A percentile compares a stretch with the other conserved stretches of the same genome.
Evolutionary conservation across 2,888 invertebrate species (phyloP).

Genomic region (Ganaspis brasiliensis): DNA sequence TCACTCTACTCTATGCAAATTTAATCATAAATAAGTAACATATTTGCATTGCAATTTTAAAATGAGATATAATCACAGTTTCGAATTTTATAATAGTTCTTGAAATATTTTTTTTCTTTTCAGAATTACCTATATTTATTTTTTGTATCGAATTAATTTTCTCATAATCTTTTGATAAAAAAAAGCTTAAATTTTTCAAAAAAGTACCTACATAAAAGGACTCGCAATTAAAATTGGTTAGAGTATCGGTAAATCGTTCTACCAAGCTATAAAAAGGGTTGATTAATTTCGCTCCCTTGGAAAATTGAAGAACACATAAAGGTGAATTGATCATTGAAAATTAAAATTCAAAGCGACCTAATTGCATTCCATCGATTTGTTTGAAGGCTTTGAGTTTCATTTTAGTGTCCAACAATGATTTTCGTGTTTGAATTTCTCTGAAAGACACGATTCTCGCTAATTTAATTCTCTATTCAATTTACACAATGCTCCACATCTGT

Average conservation of each 20-base stretch:
- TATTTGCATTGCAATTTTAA: background rate
- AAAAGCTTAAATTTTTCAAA: too few species aligned
- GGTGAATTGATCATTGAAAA: background rate
- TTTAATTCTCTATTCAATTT: constrained; percentile 13
- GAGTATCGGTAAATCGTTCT: too few species aligned
- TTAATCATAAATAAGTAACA: background rate
- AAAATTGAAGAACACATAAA: background rate
- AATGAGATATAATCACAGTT: background rate
- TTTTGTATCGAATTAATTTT: too few species aligned
- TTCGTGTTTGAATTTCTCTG: background rate
- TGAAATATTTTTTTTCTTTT: too few species aligned
- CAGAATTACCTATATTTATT: too few species aligned
- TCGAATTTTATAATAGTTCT: too few species aligned
- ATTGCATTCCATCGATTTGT: constrained; percentile 12
- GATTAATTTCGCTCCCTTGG: too few species aligned
- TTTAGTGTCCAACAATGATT: background rate
- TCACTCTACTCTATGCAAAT: background rate
- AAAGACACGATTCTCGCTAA: background rate
- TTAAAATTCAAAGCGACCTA: constrained; percentile 9
- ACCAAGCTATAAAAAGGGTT: too few species aligned
- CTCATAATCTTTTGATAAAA: too few species aligned
- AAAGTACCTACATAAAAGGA: too few species aligned
- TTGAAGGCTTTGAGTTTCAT: background rate
- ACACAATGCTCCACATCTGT: constrained; percentile 3
- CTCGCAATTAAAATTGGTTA: too few species aligned